Evolutionary conservation across 2,113 vertebrate species (phyloP).

Genomic region (Chrysemys picta): DNA sequence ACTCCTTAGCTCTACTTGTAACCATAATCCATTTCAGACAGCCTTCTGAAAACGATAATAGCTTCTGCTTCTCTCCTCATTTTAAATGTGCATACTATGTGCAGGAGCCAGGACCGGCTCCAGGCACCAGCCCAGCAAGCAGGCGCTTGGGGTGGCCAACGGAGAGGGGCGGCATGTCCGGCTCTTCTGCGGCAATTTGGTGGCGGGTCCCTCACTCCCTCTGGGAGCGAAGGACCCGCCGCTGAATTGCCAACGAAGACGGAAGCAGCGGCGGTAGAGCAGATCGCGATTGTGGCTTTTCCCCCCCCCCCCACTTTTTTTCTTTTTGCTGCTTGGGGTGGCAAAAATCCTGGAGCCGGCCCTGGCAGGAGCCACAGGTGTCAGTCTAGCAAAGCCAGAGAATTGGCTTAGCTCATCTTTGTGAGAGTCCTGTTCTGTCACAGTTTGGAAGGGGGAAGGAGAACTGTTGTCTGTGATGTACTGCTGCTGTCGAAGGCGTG

Average conservation of each 20-base stretch:
- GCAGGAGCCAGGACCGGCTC: background rate
- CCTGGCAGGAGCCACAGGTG: background rate
- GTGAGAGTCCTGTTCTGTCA: background rate
- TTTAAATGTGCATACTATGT: background rate
- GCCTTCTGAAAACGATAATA: background rate
- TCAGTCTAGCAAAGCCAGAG: background rate
- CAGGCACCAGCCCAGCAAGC: no score
- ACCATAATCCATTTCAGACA: background rate
- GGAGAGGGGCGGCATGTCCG: no score
- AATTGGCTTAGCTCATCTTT: conserved; percentile 30
- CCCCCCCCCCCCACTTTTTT: no score
- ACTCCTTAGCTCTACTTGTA: background rate
- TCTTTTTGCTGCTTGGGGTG: no score
- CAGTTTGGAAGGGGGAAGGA: conserved; percentile 32
- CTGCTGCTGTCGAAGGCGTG: conserved; percentile 37
- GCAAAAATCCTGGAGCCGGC: no score
- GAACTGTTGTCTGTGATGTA: conserved; percentile 28
- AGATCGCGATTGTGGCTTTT: no score
- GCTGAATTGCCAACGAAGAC: no score
- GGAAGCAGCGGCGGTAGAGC: no score
- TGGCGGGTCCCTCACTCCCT: no score
- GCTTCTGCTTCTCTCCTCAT: background rate
- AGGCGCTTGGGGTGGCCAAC: no score
- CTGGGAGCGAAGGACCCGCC: no score
- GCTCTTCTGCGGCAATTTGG: no score